Evolutionary conservation across 2,113 vertebrate genomes (phyloP), one percentile per base, ranked within the genome.

Genomic region (Synodontis membranacea): DNA sequence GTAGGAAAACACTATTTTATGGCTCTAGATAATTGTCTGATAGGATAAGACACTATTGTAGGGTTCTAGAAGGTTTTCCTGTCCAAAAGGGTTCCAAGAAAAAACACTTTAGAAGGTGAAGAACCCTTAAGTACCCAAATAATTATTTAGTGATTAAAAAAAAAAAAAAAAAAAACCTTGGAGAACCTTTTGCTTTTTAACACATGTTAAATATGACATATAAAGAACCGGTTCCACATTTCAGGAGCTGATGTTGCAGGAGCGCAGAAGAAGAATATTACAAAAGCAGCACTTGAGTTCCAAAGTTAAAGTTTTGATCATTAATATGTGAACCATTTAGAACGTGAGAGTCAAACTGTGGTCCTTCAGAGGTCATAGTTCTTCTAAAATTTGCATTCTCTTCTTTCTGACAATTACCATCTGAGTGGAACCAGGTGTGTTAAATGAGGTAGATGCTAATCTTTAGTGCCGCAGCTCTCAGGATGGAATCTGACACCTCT

Each of bases 381-480:
- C 46, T 52, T 14, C 75, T 56, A 56, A 21, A n/a, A 80, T 56
- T 10, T 39, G 31, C 52, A 58, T 58, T 28, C 52, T 58, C 78
- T 39, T 5, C 21, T 25, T 23, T 80, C 23, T 58, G 48, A 21
- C 76, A 37, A 56, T 80, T 37, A 39, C 19, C 50, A 25, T 39
- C 78, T 58, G 52, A 80, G 52, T 80, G 78, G 78, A 80, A 56
- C 78, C 78, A 58, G 78, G 78, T 80, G 52, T 39, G 21, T 39
- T 56, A 34, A 54, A 52, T 52, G 48, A 79, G 48, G 31, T 34
- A 34, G 9, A 56, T 28, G 4, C 31, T 25, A 25, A 80, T 37
- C 15, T 56, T 50, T 50, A 31, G 14, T 28, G 37, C 21, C 11
- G 37, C 3, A 12, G 74, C 39, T 80, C 52, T 80, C 48, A 58